Evolutionary conservation across 2,888 invertebrate genomes (phyloP).

Genomic region (Tigriopus californicus): DNA sequence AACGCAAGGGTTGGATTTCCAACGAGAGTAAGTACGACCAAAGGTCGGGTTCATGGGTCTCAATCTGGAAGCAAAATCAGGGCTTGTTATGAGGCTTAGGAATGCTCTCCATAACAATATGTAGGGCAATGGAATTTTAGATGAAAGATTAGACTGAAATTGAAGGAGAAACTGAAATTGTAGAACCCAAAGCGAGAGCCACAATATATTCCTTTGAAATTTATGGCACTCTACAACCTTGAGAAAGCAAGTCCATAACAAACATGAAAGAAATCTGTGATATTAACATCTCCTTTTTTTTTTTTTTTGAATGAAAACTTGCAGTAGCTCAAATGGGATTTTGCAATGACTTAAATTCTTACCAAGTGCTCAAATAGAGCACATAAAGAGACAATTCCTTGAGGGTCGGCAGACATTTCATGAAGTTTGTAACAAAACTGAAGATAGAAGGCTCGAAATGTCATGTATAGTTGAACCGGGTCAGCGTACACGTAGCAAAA

Average conservation of each 20-base stretch:
- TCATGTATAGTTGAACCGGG: slow-evolving; percentile 63
- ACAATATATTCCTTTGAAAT: background rate
- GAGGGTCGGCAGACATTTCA: slow-evolving; percentile 74
- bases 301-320: too few relatives aligned
- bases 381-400: slow-evolving; percentile 78
- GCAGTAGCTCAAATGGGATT: too few relatives aligned
- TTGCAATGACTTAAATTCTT: background rate
- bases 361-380: slow-evolving; percentile 48
- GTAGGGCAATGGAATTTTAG: too few relatives aligned
- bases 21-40: slow-evolving; percentile 78
- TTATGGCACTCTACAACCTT: too few relatives aligned
- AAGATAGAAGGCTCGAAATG: slow-evolving; percentile 74
- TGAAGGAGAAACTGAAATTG: background rate
- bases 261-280: too few relatives aligned
- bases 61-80: background rate
- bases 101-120: background rate
- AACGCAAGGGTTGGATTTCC: slow-evolving; percentile 54
- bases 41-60: slow-evolving; percentile 55
- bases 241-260: too few relatives aligned
- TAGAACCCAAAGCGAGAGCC: background rate
- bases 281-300: too few relatives aligned
- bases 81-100: background rate
- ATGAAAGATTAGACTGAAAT: too few relatives aligned
- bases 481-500: slow-evolving; percentile 84
- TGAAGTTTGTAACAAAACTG: slow-evolving; percentile 37